Base-by-base conservation (phyloP, 2,888 invertebrate genomes). In the Metallyticus violacea region DNA sequence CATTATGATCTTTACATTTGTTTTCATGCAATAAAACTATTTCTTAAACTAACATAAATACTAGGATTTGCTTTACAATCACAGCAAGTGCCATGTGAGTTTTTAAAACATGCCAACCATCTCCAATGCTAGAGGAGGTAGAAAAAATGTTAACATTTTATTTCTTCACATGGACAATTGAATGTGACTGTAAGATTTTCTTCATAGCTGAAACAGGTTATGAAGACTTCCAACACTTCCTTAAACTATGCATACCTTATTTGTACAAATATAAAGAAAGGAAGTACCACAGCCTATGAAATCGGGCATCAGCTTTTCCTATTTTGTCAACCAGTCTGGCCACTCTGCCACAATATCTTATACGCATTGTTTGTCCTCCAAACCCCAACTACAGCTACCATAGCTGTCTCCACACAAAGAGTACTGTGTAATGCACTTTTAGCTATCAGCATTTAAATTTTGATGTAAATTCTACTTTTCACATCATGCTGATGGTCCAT, bases 271-370 rank as follows among this genome's bases (percentile, higher is more conserved):
- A 62, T 62, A 62, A 62, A 62, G 40, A 62, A 62, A 62, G 27
- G 26, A 79, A 26, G 27, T 26, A 27, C 26, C 26, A 79, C 79
- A 79, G 26, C 27, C 27, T 27, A 77, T 83, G 76, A 81, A 29
- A 26, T 81, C 84, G 87, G 87, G 87, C 87, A 87, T 87, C 87
- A 87, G 80, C 86, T 87, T 87, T 87, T 87, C 85, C 83, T 87
- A 85, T 87, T 86, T 87, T 87, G 87, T 87, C 87, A 87, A 87
- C 86, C 87, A 87, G 87, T 87, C 87, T 87, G 87, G 87, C 85
- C 25, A 85, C 85, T 30, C 76, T 77, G 85, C 83, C 86, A 87
- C 87, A 87, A 86, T 86, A 79, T 84, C 86, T 82, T 86, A 78
- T 77, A 81, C 86, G 82, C 81, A 78, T 40, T 81, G 25, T 30